Conservation (phyloP, 2,888 invertebrate genomes). For the Nowickia ferox region DNA sequence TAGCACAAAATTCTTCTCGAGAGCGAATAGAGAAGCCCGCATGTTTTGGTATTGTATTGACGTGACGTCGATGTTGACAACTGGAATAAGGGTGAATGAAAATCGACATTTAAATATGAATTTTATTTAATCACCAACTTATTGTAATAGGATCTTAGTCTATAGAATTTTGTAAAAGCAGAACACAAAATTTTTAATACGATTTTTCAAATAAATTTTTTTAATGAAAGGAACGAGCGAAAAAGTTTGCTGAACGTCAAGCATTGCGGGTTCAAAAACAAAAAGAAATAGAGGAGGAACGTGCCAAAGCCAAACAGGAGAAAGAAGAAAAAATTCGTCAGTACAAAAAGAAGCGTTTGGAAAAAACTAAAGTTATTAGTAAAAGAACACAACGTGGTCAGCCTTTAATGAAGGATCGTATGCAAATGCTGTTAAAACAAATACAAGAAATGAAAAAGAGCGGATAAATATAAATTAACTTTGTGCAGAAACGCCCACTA, state of each 20-base stretch:
- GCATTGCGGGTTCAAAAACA: conserved; percentile 60
- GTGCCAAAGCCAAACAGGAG: conserved; percentile 81
- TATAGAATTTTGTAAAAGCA: background rate
- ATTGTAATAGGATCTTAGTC: no score
- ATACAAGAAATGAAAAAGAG: conserved; percentile 85
- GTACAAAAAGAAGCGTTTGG: conserved; percentile 88
- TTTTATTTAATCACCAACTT: no score
- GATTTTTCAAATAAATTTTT: background rate
- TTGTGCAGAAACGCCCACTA: background rate
- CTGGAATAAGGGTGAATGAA: no score
- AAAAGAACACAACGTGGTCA: conserved; percentile 92
- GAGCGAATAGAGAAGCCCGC: no score
- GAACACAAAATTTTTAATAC: background rate
- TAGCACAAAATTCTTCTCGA: no score
- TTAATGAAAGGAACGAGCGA: conserved; percentile 55
- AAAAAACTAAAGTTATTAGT: conserved; percentile 88
- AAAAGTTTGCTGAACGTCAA: conserved; percentile 65
- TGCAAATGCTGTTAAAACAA: conserved; percentile 90
- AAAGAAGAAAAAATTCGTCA: conserved; percentile 86
- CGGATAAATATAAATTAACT: conserved; percentile 28
- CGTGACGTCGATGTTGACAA: no score
- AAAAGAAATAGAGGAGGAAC: conserved; percentile 81
- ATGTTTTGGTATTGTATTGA: no score
- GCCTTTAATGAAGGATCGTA: conserved; percentile 92
- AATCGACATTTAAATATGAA: no score